Evolutionary conservation across 1,140 invertebrate genomes (phyloP).

Genomic region (Chelonus insularis): DNA sequence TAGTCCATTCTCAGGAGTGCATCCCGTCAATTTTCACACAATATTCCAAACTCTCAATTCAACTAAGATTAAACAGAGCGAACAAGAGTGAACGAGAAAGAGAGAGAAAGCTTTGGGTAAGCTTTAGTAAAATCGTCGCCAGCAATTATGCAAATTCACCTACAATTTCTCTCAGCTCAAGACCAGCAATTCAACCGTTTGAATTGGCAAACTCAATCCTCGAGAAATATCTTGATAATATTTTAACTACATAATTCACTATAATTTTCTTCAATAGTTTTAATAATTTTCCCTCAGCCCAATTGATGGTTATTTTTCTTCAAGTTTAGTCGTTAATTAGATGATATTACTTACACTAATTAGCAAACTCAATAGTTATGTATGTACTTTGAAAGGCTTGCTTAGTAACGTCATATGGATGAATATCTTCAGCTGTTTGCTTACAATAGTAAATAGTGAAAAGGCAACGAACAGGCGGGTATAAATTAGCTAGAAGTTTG

Average conservation of each 20-base stretch:
- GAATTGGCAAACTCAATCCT: slow-evolving; percentile 1
- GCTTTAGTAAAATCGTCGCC: slow-evolving; percentile 2
- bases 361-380: too few species aligned
- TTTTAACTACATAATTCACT: not conserved
- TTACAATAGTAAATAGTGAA: slow-evolving; percentile 20
- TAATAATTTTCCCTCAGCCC: too few species aligned
- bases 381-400: too few species aligned
- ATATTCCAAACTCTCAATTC: slow-evolving; percentile 1
- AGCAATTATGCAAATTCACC: slow-evolving; percentile 4
- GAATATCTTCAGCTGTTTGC: slow-evolving; percentile 7
- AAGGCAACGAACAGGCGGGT: slow-evolving; percentile 3
- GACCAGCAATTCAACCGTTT: not conserved
- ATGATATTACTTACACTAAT: too few species aligned
- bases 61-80: not conserved
- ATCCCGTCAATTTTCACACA: slow-evolving; percentile 3
- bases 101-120: not conserved
- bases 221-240: not conserved
- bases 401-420: not conserved
- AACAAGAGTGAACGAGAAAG: too few species aligned
- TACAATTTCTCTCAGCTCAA: not conserved
- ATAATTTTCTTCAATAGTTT: not conserved
- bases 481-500: slow-evolving; percentile 19
- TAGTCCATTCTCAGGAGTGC: too few species aligned
- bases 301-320: too few species aligned
- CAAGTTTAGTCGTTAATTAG: too few species aligned